A percentile compares a stretch with the other conserved stretches of the same genome.
Evolutionary conservation across 2,888 invertebrate species (phyloP).

Genomic region (Caenorhabditis wallacei): DNA sequence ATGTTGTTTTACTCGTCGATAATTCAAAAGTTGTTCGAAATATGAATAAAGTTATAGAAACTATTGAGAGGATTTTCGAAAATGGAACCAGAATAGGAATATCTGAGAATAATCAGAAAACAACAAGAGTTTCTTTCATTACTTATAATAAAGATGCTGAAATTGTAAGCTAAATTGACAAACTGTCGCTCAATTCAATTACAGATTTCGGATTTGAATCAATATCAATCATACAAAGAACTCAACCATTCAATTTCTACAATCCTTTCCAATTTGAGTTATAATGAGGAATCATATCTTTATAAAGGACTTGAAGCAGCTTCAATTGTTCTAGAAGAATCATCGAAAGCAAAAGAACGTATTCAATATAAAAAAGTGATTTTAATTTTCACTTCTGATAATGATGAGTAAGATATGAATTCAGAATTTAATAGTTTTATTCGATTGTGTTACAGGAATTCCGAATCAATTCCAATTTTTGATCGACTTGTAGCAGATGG

Average conservation of each 20-base stretch:
- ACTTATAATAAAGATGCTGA: conserved; percentile 7
- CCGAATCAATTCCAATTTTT: conserved; percentile 9
- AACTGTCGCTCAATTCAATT: background rate
- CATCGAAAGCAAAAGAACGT: conserved; percentile 5
- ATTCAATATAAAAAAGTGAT: conserved; percentile 27
- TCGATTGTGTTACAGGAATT: conserved; percentile 4
- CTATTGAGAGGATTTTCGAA: conserved; percentile 1
- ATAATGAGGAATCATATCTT: conserved; percentile 6
- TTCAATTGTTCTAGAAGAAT: conserved; percentile 3
- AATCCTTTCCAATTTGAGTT: conserved; percentile 5
- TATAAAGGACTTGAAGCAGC: conserved; percentile 21
- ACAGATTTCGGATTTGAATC: conserved; percentile 13
- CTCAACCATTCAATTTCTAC: background rate
- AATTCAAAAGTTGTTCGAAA: conserved; percentile 21
- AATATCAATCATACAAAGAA: conserved; percentile 3
- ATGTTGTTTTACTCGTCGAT: conserved; percentile 40
- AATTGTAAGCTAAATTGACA: conserved; percentile 5
- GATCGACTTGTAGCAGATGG: conserved; percentile 26
- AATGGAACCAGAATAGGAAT: conserved; percentile 38
- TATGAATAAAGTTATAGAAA: conserved; percentile 1
- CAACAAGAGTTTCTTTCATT: conserved; percentile 19
- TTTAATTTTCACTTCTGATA: conserved; percentile 5
- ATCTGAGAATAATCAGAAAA: background rate
- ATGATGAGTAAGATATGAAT: background rate
- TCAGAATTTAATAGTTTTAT: background rate